Base-by-base conservation (phyloP, 64 coral and sea anemone species). In the Cladopsammia gracilis region DNA sequence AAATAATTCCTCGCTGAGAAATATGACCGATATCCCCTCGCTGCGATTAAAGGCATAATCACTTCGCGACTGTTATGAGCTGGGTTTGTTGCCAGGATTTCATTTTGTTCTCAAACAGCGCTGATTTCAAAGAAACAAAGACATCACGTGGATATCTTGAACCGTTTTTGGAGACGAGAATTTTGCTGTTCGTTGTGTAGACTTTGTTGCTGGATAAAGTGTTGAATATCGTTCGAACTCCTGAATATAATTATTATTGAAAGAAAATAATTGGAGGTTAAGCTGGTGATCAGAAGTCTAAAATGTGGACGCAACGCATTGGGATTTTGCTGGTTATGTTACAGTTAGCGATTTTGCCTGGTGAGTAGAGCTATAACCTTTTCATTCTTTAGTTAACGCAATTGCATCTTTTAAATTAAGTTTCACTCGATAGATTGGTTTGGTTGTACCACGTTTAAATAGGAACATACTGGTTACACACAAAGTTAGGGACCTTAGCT, bases 121-220 rank as follows among this genome's bases (percentile, higher is more conserved):
- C 80, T 66, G 80, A 84, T 84, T 84, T 64, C 80, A 84, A 84
- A 84, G 62, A 20, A 50, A 84, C 80, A 84, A 84, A 84, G 80
- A 34, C 34, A 26, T 62, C 78, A 64, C 78, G 78, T 82, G 78
- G 78, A 45, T 44, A 25, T 46, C 0, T 15, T 15, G 15, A 8
- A 16, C 42, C 53, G 6, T 6, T 82, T 82, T 59, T 12, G 10
- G 23, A 56, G 2, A 15, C 4, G 12, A 44, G 5, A 15, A 56
- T 56, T 56, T 56, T 12, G 12, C 53, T 12, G 12, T 56, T 56
- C 12, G 7, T 12, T 56, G 12, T 56, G 12, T 56, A 56, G 7
- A 56, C 7, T 56, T 56, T 12, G 53, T 56, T 56, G 53, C 53
- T 56, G 12, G 53, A 7, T 56, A 56, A 10, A 56, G 7, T 10